Evolutionary conservation across 2,888 invertebrate genomes (phyloP).

Genomic region (Tillus elongatus): DNA sequence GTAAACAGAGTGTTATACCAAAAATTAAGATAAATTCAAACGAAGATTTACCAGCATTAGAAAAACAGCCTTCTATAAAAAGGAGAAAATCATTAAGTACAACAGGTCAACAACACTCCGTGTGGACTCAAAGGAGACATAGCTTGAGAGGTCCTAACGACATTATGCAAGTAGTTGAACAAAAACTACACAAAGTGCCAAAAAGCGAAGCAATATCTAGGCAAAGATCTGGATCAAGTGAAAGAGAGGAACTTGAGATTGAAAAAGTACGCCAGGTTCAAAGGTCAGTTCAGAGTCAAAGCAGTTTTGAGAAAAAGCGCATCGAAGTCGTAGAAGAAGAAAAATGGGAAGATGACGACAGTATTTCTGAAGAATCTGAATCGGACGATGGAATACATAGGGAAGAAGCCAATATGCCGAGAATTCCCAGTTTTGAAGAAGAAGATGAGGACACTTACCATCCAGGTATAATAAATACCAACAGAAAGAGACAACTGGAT

Average conservation of each 20-base stretch:
- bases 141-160: constrained; percentile 33
- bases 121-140: constrained; percentile 35
- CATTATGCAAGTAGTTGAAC: constrained; percentile 28
- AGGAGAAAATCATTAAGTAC: constrained; percentile 46
- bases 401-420: constrained; percentile 12
- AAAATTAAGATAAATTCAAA: constrained; percentile 47
- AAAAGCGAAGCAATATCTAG: constrained; percentile 23
- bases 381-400: constrained; percentile 33
- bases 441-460: constrained; percentile 61
- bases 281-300: constrained; percentile 27
- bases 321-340: constrained; percentile 35
- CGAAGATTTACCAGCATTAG: constrained; percentile 42
- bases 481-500: constrained; percentile 39
- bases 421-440: constrained; percentile 22
- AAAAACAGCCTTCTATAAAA: constrained; percentile 42
- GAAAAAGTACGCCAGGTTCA: constrained; percentile 30
- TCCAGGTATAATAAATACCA: constrained; percentile 47
- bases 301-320: constrained; percentile 26
- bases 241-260: constrained; percentile 36
- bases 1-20: constrained; percentile 29
- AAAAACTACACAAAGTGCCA: constrained; percentile 27
- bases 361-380: constrained; percentile 32
- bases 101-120: constrained; percentile 31
- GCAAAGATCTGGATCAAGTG: constrained; percentile 36
- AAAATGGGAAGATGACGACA: constrained; percentile 43